These are phyloP conservation scores for Trachelus iudaicus DNA, from an alignment of 2,888 invertebrate species.

Conservation along the genomic window DNA sequence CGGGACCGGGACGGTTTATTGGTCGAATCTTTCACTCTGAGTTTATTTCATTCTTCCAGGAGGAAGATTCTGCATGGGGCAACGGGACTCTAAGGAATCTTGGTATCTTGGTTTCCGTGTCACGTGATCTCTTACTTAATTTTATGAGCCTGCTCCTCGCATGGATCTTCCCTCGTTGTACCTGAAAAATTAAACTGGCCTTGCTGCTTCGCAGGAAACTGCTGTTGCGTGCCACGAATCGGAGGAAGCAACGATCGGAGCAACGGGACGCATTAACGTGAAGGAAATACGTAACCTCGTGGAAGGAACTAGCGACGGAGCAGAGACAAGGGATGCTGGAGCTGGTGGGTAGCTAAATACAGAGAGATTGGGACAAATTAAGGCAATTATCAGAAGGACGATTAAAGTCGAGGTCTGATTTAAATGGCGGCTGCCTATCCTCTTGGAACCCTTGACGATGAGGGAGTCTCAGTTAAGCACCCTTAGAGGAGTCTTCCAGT, in stretches of 20 bases:
- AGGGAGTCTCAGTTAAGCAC: neutral
- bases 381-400: neutral
- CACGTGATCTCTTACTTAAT: neutral
- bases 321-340: neutral
- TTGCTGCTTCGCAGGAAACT: neutral
- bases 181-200: neutral
- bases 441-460: neutral
- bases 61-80: neutral
- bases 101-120: neutral
- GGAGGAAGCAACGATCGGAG: neutral
- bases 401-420: neutral
- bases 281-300: neutral
- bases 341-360: neutral
- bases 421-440: neutral
- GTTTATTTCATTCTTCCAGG: constrained; percentile 12
- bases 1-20: constrained; percentile 44
- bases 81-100: neutral
- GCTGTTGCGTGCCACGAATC: neutral
- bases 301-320: neutral
- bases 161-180: neutral
- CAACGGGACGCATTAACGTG: neutral
- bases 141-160: neutral
- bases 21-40: constrained; percentile 30
- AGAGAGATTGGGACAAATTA: neutral
- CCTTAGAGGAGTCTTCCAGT: neutral